Conservation (phyloP, 1,140 invertebrate genomes). For the Drosophila quadrilineata region DNA sequence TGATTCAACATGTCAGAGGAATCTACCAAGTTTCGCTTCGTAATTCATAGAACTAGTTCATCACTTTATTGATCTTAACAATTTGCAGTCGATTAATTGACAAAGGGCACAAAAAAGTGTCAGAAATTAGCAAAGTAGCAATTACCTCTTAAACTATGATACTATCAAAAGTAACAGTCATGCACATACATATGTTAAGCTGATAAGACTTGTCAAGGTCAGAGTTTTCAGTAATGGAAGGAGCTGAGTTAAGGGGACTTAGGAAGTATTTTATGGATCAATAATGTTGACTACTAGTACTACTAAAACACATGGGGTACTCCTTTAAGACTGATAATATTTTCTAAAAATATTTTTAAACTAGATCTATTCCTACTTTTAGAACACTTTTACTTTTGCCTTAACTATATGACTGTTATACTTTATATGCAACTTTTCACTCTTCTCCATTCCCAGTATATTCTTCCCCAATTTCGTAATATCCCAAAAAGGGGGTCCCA, state of each 20-base stretch:
- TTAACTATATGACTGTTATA: no score
- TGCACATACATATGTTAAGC: no score
- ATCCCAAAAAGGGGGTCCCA: no score
- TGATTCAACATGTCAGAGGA: conserved; percentile 12
- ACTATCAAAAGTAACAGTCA: not conserved
- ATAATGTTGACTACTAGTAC: no score
- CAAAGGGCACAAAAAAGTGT: conserved; percentile 15
- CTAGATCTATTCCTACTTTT: no score
- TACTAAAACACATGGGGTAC: no score
- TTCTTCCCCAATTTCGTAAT: no score
- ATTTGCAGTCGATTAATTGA: conserved; percentile 6
- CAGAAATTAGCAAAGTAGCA: conserved; percentile 12
- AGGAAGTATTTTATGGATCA: not conserved
- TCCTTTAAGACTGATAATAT: no score
- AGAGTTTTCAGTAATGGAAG: not conserved
- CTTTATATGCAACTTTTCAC: no score
- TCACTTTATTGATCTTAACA: conserved; percentile 16
- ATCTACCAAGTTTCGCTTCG: not conserved
- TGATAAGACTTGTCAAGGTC: conserved; percentile 8
- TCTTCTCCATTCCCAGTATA: no score
- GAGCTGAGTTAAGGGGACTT: not conserved
- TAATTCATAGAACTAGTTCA: conserved; percentile 13
- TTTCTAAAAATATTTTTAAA: no score
- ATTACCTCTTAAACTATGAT: conserved; percentile 3
- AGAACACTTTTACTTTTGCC: no score